Percentiles rank a stretch among this genome's conserved stretches.
These are phyloP conservation scores for Coelinius sp. DNA, from an alignment of 2,888 invertebrate genomes.

Conservation along the genomic window DNA sequence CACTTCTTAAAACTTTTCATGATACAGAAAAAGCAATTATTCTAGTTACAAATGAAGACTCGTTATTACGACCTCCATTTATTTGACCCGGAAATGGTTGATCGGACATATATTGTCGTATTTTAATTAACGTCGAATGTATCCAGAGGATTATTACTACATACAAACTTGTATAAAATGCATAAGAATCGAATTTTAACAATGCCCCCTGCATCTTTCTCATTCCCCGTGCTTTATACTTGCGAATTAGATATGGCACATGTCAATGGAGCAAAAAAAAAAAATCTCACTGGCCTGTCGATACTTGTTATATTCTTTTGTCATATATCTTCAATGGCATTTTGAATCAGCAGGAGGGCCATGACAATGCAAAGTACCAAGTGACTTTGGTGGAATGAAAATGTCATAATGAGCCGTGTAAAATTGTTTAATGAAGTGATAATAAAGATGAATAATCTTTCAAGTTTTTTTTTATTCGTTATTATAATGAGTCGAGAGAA, in stretches of 20 bases:
- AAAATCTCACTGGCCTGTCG: background rate
- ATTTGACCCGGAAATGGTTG: background rate
- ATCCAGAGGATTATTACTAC: background rate
- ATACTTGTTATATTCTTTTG: background rate
- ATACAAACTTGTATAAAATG: background rate
- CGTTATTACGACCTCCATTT: background rate
- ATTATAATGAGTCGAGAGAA: constrained; percentile 6
- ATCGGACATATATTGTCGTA: background rate
- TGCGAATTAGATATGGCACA: constrained; percentile 1
- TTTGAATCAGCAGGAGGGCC: background rate
- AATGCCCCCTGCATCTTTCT: background rate
- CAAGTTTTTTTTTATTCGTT: constrained; percentile 33
- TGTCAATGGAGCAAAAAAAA: background rate
- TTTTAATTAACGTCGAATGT: constrained; percentile 5
- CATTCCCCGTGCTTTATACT: background rate
- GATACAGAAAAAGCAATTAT: background rate
- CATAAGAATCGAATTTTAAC: background rate
- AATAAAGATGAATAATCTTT: background rate
- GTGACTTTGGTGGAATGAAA: background rate
- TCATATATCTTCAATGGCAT: background rate
- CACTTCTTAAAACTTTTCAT: background rate
- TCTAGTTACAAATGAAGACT: background rate
- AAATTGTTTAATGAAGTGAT: background rate
- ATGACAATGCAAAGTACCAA: background rate
- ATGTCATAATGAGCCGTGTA: background rate